Evolutionary conservation across 1,140 invertebrate species (phyloP), one percentile per base, ranked within the genome.

Genomic region (Leptopilina boulardi): DNA sequence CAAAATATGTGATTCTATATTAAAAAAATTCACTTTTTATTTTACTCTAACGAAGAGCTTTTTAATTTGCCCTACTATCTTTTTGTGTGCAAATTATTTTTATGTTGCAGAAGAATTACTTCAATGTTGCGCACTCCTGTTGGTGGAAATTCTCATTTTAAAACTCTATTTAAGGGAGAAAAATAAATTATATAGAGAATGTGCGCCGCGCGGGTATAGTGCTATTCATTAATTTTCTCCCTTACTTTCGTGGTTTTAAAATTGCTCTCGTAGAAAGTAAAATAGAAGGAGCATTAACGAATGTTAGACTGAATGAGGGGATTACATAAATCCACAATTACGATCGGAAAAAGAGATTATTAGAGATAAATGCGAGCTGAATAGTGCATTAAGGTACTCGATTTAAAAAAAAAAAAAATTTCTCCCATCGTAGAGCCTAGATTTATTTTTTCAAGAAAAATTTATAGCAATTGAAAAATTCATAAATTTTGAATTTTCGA

Each of bases 101-200:
- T 51, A 51, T 51, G 47, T 51, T 51, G 47, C 15, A 18, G 47
- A 51, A 51, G 47, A 51, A 51, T 51, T 51, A 51, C 18, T 51
- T 18, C 47, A 51, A 51, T 51, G n/a, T n/a, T n/a, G n/a, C n/a
- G n/a, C n/a, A n/a, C 6, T 8, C 18, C n/a, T 18, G 47, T 51
- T 51, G 47, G 47, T 18, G n/a, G 47, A n/a, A 51, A 51, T 51
- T 51, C 47, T 51, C 47, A 51, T 51, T 51, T 51, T 51, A 51
- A 51, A 51, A 51, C 47, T 51, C 47, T 51, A 51, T 51, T 51
- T 51, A 51, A 18, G 47, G n/a, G 47, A 51, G 47, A 18, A 51
- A 51, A 51, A 51, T 51, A 51, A 51, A 51, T 51, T 51, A 51
- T 51, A 51, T 51, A 51, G 47, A 51, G 47, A 51, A 51, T 51